Evolutionary conservation across 2,113 vertebrate genomes (phyloP).

Genomic region (Eulemur macaco): DNA sequence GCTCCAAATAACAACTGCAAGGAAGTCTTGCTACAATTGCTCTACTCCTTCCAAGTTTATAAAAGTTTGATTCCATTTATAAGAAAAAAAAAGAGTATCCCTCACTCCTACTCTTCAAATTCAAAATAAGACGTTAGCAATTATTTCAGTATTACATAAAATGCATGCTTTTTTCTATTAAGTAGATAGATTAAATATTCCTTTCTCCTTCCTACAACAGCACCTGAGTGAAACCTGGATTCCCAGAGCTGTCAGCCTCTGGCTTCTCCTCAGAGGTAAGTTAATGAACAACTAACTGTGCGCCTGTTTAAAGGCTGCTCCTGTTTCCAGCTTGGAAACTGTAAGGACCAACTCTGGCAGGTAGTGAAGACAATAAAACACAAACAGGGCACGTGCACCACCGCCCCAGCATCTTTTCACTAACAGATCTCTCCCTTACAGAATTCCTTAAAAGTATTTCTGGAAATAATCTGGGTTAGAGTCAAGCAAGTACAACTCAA

Average conservation of each 20-base stretch:
- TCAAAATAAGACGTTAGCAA: background rate
- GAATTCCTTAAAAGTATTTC: slow-evolving; percentile 54
- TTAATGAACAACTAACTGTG: background rate
- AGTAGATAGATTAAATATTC: background rate
- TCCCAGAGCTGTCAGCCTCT: slow-evolving; percentile 41
- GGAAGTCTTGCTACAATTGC: background rate
- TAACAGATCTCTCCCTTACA: background rate
- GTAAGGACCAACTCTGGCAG: background rate
- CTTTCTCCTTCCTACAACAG: background rate
- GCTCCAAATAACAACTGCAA: background rate
- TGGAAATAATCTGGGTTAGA: background rate
- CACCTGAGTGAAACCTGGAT: slow-evolving; percentile 38
- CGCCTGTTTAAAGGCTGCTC: background rate
- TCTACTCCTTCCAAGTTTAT: background rate
- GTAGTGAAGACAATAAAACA: background rate
- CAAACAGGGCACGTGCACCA: background rate
- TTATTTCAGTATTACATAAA: background rate
- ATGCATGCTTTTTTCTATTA: background rate
- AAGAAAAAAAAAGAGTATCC: background rate
- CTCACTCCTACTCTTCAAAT: background rate
- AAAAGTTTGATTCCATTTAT: background rate
- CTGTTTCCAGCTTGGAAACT: background rate
- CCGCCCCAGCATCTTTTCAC: background rate
- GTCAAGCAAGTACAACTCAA: slow-evolving; percentile 50
- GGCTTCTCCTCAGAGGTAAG: slow-evolving; percentile 45